A percentile compares a stretch with the other conserved stretches of the same genome.
phyloP scores from a whole-genome alignment of 2,113 vertebrate species.

The Excalfactoria chinensis region DNA sequence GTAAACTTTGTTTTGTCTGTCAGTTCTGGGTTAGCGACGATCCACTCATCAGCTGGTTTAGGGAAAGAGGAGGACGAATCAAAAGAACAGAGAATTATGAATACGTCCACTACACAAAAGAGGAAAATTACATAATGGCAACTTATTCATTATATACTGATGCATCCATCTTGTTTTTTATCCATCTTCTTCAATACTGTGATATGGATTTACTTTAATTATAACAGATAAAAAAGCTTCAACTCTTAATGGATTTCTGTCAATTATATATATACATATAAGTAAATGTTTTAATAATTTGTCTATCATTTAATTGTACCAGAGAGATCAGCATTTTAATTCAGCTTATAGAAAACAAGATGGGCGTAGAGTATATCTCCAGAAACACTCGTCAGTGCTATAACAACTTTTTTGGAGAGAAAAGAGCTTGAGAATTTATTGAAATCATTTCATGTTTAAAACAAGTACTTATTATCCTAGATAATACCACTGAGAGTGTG shows the following conservation, averaged over 20 bases:
- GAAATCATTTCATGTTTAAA: background rate
- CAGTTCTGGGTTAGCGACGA: constrained; percentile 85
- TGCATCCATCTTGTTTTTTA: background rate
- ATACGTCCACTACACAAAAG: background rate
- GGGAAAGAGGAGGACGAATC: background rate
- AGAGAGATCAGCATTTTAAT: background rate
- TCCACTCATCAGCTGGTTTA: constrained; percentile 88
- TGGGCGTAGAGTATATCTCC: background rate
- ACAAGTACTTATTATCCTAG: background rate
- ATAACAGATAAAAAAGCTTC: background rate
- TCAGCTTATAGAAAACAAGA: background rate
- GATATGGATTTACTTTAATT: background rate
- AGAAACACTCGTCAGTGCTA: background rate
- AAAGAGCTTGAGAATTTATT: background rate
- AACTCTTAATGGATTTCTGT: background rate
- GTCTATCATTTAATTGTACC: background rate
- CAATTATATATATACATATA: background rate
- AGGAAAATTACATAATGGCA: background rate
- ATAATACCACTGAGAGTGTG: background rate
- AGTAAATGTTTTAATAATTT: background rate
- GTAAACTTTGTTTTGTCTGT: constrained; percentile 94
- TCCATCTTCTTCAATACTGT: background rate
- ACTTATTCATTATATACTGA: background rate
- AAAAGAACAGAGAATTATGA: background rate
- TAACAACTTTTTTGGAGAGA: constrained; percentile 15